These are phyloP conservation scores for Yasuhikotakia modesta DNA, from an alignment of 2,797 vertebrate species.

Conservation along the genomic window DNA sequence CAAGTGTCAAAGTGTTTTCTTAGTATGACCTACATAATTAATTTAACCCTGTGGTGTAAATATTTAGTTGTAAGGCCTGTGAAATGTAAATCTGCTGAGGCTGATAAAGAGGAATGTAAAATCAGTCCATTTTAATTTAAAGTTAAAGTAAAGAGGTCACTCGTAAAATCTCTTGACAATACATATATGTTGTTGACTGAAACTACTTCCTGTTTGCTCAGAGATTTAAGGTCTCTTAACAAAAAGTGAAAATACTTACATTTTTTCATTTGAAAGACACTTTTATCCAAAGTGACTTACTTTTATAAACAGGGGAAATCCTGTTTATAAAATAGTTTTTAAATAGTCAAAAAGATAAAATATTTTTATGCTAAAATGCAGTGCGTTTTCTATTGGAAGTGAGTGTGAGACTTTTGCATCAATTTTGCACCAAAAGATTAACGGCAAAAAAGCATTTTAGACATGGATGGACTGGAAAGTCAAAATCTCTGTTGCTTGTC, in stretches of 20 bases:
- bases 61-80: neutral
- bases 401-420: conserved; percentile 1
- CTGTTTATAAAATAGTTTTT: too few relatives aligned
- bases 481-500: conserved; percentile 17
- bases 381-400: neutral
- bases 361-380: too few relatives aligned
- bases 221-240: conserved; percentile 34
- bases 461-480: conserved; percentile 26
- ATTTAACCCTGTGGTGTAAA: neutral
- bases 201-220: conserved; percentile 50
- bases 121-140: too few relatives aligned
- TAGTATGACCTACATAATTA: too few relatives aligned
- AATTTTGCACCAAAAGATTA: conserved; percentile 22
- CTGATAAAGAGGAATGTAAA: neutral
- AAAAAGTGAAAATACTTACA: conserved; percentile 52
- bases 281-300: too few relatives aligned
- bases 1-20: neutral
- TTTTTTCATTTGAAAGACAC: conserved; percentile 44
- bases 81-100: neutral
- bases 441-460: conserved; percentile 6
- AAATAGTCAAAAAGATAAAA: too few relatives aligned
- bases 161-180: conserved; percentile 31
- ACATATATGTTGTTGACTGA: conserved; percentile 41
- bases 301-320: too few relatives aligned
- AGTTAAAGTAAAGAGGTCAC: neutral